Evolutionary conservation across 2,113 vertebrate genomes (phyloP).

Genomic region (Echinops telfairi): DNA sequence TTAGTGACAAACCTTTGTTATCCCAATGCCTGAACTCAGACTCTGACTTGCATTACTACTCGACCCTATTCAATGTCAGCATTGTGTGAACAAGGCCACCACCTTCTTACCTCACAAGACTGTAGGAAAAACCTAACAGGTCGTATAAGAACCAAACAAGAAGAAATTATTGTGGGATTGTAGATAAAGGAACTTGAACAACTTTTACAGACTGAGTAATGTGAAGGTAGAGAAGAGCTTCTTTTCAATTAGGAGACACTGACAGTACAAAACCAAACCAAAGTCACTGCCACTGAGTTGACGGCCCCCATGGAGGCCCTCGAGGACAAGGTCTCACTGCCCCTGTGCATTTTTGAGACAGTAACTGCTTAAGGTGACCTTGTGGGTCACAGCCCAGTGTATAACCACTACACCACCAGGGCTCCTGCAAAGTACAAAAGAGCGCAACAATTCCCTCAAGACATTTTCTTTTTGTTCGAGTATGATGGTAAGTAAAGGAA

Average conservation of each 20-base stretch:
- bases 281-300: too few species aligned
- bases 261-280: background rate
- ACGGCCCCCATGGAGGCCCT: too few species aligned
- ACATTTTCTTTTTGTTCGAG: background rate
- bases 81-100: background rate
- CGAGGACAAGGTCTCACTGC: too few species aligned
- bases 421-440: background rate
- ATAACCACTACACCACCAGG: too few species aligned
- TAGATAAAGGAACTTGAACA: constrained; percentile 7
- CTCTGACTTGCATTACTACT: background rate
- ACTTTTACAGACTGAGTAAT: constrained; percentile 8
- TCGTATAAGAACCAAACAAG: constrained; percentile 39
- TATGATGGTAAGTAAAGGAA: background rate
- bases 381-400: too few species aligned
- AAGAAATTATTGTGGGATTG: background rate
- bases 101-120: background rate
- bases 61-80: background rate
- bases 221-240: background rate
- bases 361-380: too few species aligned
- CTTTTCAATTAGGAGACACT: background rate
- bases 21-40: background rate
- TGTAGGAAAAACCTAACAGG: background rate
- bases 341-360: too few species aligned
- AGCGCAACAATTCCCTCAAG: background rate
- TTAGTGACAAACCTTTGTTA: background rate